Conservation (phyloP, 2,113 vertebrate genomes). For the Rattus norvegicus region DNA sequence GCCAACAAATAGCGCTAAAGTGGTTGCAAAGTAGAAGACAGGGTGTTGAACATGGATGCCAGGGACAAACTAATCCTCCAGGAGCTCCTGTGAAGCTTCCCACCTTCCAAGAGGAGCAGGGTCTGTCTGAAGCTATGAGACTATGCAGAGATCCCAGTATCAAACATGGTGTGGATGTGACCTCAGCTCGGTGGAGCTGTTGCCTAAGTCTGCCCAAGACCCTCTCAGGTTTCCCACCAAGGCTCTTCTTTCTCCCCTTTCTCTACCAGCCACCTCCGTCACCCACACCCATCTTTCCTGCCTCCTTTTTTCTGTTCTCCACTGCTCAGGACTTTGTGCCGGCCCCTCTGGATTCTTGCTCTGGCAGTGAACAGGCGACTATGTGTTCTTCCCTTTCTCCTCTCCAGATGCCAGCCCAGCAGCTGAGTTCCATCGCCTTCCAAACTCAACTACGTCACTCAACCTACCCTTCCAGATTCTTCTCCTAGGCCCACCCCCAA, state of each 20-base stretch:
- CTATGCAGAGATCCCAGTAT: neutral
- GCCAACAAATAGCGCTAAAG: conserved; percentile 70
- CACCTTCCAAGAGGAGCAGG: neutral
- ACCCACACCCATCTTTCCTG: neutral
- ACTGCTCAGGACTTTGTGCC: neutral
- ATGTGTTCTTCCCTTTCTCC: neutral
- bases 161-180: neutral
- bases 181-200: too few species aligned
- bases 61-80: conserved; percentile 29
- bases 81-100: neutral
- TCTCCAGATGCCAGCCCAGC: neutral
- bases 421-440: neutral
- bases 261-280: neutral
- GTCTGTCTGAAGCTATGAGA: too few species aligned
- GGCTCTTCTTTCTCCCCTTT: accelerated
- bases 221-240: neutral
- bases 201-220: neutral
- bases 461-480: neutral
- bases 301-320: neutral
- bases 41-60: conserved; percentile 77
- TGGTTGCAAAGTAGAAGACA: conserved; percentile 60
- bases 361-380: neutral
- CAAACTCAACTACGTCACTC: too few species aligned
- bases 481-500: neutral
- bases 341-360: neutral